Evolutionary conservation across 2,888 invertebrate species (phyloP).

Genomic region (Drosophila borborema): DNA sequence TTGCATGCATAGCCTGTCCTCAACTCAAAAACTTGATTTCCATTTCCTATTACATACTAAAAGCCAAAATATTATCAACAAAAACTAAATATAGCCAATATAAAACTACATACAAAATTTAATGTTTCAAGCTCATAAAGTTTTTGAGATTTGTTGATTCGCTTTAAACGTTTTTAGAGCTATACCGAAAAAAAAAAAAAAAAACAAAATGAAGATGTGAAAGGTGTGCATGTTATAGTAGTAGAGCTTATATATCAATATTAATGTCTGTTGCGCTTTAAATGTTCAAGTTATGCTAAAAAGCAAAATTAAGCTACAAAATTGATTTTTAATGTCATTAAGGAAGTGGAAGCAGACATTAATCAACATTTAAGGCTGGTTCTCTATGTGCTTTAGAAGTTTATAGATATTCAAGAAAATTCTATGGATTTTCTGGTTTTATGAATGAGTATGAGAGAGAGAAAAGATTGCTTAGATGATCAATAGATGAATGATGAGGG

Average conservation of each 20-base stretch:
- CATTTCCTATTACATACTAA: too few species aligned
- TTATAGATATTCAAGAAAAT: not conserved
- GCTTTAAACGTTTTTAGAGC: not conserved
- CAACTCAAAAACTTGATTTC: not conserved
- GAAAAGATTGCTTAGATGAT: too few species aligned
- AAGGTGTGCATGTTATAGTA: not conserved
- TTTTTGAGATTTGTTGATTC: not conserved
- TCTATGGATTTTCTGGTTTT: not conserved
- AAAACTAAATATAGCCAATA: too few species aligned
- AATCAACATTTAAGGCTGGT: not conserved
- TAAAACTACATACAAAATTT: not conserved
- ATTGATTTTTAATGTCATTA: constrained; percentile 1
- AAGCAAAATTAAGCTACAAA: not conserved
- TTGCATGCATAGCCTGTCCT: too few species aligned
- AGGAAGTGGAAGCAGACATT: not conserved
- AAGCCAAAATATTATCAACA: not conserved
- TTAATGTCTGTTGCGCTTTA: not conserved
- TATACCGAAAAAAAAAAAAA: not conserved
- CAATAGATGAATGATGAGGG: too few species aligned
- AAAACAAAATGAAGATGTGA: too few species aligned
- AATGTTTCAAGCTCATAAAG: not conserved
- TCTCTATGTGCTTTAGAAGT: not conserved
- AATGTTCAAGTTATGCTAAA: not conserved
- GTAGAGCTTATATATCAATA: not conserved
- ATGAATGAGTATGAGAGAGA: not conserved